Evolutionary conservation across 2,888 invertebrate species (phyloP), one percentile per base, ranked within the genome.

Genomic region (Hermodice carunculata): DNA sequence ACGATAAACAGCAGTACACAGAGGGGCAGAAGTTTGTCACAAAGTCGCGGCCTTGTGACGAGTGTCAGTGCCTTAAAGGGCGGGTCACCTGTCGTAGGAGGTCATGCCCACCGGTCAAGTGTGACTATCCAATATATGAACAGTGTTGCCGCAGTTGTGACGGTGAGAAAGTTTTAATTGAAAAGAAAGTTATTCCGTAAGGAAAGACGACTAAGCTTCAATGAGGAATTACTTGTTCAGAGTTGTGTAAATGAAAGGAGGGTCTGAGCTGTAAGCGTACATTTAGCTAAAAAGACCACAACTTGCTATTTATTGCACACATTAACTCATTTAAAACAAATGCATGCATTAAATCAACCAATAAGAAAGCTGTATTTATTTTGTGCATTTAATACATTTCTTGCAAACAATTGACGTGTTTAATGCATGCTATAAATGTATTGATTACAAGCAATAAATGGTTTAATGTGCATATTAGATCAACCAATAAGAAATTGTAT

Each of bases 141-240:
- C 24, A 46, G 14, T 59, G 59, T 40, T 59, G 59, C 26, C 49
- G 22, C 2, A 37, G 37, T 14, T 59, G 59, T 37, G 24, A 59
- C 34, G 59, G 59, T 59, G 24, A 48, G 34, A 49, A 4, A 8
- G 22, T 17, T 37, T 14, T 37, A 8, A 37, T n/a, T n/a, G n/a
- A n/a, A n/a, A n/a, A n/a, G n/a, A n/a, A n/a, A n/a, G n/a, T n/a
- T n/a, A n/a, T n/a, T n/a, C n/a, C n/a, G n/a, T n/a, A n/a, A n/a
- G n/a, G n/a, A n/a, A n/a, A n/a, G n/a, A n/a, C n/a, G n/a, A n/a
- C n/a, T n/a, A n/a, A n/a, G n/a, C n/a, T n/a, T n/a, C n/a, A n/a
- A n/a, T n/a, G n/a, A n/a, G n/a, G n/a, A n/a, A n/a, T n/a, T n/a
- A n/a, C n/a, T n/a, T n/a, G n/a, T n/a, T n/a, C n/a, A n/a, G n/a